Percentiles rank a stretch among this genome's conserved stretches.
These are phyloP conservation scores for Calliphora vomitoria DNA, from an alignment of 2,888 invertebrate species.

Conservation along the genomic window DNA sequence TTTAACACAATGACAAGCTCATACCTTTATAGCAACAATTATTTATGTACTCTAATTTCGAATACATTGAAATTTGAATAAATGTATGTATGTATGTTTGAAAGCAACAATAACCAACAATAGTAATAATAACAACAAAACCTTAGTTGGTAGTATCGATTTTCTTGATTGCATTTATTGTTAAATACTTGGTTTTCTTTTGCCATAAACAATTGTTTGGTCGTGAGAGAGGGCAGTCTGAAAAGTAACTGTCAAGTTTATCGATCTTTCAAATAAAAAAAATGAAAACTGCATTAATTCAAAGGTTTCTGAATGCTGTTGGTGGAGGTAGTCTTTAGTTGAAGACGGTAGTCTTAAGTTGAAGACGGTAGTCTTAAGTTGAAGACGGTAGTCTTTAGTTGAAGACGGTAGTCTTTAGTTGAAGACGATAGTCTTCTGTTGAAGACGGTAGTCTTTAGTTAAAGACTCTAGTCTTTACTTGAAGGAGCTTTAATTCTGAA, in stretches of 20 bases:
- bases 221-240: neutral
- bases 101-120: constrained; percentile 39
- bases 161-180: constrained; percentile 59
- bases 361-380: too few species aligned
- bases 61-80: constrained; percentile 46
- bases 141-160: constrained; percentile 62
- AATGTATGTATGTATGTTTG: constrained; percentile 7
- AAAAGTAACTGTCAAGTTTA: neutral
- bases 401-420: too few species aligned
- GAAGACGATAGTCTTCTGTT: too few species aligned
- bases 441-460: too few species aligned
- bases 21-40: neutral
- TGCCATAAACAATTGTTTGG: constrained; percentile 35
- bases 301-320: too few species aligned
- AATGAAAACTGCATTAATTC: too few species aligned
- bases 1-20: neutral
- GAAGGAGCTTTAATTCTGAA: too few species aligned
- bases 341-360: too few species aligned
- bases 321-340: too few species aligned
- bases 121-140: constrained; percentile 24
- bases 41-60: constrained; percentile 48
- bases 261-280: too few species aligned
- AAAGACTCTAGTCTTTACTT: too few species aligned
- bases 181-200: neutral
- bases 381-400: too few species aligned